Evolutionary conservation across 2,888 invertebrate genomes (phyloP).

Genomic region (Noctua fimbriata): DNA sequence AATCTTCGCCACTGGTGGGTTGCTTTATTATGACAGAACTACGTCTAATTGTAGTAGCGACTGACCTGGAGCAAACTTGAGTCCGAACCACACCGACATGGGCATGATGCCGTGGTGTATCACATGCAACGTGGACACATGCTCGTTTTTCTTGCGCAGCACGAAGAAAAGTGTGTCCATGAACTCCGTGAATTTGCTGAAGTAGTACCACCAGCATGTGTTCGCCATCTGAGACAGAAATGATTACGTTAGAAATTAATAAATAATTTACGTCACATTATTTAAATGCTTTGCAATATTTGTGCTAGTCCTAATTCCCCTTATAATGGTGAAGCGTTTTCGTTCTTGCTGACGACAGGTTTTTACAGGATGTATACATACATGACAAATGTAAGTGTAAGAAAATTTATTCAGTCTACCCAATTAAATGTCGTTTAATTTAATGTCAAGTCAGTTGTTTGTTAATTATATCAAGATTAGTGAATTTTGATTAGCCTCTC

Average conservation of each 20-base stretch:
- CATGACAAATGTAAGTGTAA: not conserved
- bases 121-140: slow-evolving; percentile 98
- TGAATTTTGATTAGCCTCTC: slow-evolving; percentile 1
- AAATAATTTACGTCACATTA: not conserved
- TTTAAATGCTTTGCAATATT: not conserved
- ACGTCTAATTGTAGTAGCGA: not conserved
- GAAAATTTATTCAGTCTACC: no score
- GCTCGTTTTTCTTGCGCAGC: slow-evolving; percentile 97
- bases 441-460: not conserved
- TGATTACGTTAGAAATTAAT: not conserved
- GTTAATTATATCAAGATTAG: not conserved
- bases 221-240: slow-evolving; percentile 93
- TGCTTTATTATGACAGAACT: not conserved
- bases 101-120: slow-evolving; percentile 99
- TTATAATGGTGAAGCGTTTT: not conserved
- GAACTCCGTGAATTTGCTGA: slow-evolving; percentile 99
- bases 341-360: not conserved
- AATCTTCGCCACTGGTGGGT: no score
- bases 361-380: no score
- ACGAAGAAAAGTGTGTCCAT: slow-evolving; percentile 99
- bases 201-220: slow-evolving; percentile 99
- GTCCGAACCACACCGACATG: slow-evolving; percentile 98
- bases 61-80: slow-evolving; percentile 98
- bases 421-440: not conserved
- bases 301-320: not conserved